Evolutionary conservation across 2,113 vertebrate species (phyloP).

Genomic region (Rostratula benghalensis): DNA sequence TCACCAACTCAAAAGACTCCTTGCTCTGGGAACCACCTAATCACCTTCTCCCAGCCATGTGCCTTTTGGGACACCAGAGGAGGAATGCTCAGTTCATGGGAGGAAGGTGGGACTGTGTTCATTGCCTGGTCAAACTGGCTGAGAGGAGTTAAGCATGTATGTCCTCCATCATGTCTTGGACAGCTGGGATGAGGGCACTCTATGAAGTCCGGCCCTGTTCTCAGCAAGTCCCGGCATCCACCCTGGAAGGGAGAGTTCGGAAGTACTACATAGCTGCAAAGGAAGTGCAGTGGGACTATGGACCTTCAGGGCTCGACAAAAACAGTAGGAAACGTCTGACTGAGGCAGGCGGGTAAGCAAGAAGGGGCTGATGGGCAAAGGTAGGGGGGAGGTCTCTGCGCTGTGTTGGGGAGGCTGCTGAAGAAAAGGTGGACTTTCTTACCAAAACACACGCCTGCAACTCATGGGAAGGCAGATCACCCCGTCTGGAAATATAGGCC

Average conservation of each 20-base stretch:
- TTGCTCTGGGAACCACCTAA: background rate
- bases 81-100: background rate
- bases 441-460: background rate
- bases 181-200: conserved; percentile 78
- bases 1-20: background rate
- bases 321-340: conserved; percentile 64
- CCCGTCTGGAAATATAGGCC: background rate
- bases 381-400: background rate
- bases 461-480: background rate
- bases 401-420: background rate
- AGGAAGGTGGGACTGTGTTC: background rate
- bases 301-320: conserved; percentile 47
- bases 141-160: background rate
- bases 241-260: conserved; percentile 63
- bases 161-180: background rate
- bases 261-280: conserved; percentile 76
- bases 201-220: conserved; percentile 76
- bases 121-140: background rate
- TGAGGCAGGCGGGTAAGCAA: conserved; percentile 70
- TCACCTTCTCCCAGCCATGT: background rate
- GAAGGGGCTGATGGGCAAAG: background rate
- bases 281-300: conserved; percentile 78
- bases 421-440: background rate
- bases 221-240: background rate
- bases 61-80: background rate